These are phyloP conservation scores for Drosophila kanapiae DNA, from an alignment of 1,140 invertebrate genomes.

Conservation along the genomic window DNA sequence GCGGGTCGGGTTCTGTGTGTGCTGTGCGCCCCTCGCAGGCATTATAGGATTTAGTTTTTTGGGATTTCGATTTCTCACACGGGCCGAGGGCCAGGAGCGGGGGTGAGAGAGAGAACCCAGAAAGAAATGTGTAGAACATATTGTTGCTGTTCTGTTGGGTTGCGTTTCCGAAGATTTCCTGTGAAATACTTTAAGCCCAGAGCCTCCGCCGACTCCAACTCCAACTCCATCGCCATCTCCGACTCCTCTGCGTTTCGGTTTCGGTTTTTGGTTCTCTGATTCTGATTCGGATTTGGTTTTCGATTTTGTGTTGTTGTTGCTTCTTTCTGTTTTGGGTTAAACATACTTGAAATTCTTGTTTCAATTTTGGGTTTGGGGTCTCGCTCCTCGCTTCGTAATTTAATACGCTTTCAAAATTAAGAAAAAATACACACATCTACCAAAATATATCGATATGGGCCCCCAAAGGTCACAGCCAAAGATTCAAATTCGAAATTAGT, in stretches of 20 bases:
- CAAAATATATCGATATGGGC: constrained; percentile 60
- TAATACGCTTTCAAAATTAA: constrained; percentile 84
- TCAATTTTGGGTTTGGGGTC: constrained; percentile 55
- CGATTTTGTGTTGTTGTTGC: constrained; percentile 15
- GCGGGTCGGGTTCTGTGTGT: constrained; percentile 38
- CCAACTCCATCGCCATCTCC: constrained; percentile 9
- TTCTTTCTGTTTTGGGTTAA: constrained; percentile 73
- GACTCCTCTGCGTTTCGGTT: constrained; percentile 36
- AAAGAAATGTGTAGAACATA: constrained; percentile 83
- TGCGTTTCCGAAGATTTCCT: constrained; percentile 80
- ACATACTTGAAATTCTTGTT: constrained; percentile 84
- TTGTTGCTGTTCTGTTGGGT: constrained; percentile 73
- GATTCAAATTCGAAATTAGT: constrained; percentile 80
- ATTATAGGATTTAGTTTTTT: constrained; percentile 84
- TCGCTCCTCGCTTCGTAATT: constrained; percentile 58
- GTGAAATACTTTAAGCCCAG: constrained; percentile 83
- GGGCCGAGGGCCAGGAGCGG: constrained; percentile 5
- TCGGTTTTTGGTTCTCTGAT: constrained; percentile 51
- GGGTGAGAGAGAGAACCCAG: not conserved
- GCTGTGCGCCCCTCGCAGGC: constrained; percentile 66
- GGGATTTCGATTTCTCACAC: constrained; percentile 83
- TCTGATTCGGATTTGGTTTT: constrained; percentile 32
- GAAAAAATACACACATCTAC: constrained; percentile 60
- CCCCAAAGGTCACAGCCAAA: constrained; percentile 77
- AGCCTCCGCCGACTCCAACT: constrained; percentile 31